A percentile compares a stretch with the other conserved stretches of the same genome.
Evolutionary conservation across 2,797 vertebrate species (phyloP).

Genomic region (Hydrocynus forskahlii): DNA sequence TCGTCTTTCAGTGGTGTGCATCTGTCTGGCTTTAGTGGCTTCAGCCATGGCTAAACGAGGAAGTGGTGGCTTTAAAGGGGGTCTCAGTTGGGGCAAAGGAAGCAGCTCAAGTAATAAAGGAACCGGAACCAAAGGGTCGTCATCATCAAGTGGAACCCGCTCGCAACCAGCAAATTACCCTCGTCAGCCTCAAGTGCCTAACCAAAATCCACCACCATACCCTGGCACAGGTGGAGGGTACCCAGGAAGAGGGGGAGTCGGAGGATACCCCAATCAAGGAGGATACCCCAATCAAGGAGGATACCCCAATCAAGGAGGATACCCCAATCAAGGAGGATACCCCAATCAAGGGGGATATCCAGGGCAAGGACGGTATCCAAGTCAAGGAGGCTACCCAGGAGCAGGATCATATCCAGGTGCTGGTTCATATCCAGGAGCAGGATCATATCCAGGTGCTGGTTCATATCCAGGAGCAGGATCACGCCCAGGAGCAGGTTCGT

Average conservation of each 20-base stretch:
- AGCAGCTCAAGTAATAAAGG: constrained; percentile 43
- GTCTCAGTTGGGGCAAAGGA: constrained; percentile 39
- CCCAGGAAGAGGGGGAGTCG: constrained; percentile 35
- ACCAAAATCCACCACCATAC: constrained; percentile 56
- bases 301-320: constrained; percentile 18
- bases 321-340: not conserved
- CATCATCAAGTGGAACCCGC: constrained; percentile 51
- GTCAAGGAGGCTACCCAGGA: constrained; percentile 27
- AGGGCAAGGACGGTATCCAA: constrained; percentile 32
- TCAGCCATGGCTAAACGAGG: constrained; percentile 31
- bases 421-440: constrained; percentile 45
- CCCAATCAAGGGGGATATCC: constrained; percentile 6
- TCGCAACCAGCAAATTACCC: constrained; percentile 52
- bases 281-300: constrained; percentile 52
- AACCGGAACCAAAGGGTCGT: constrained; percentile 31
- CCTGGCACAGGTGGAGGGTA: constrained; percentile 52
- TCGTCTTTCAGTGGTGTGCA: constrained; percentile 37
- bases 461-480: constrained; percentile 22
- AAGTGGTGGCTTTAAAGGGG: constrained; percentile 49
- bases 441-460: constrained; percentile 40
- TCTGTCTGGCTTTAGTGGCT: constrained; percentile 48
- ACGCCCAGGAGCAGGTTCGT: not conserved
- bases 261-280: constrained; percentile 20
- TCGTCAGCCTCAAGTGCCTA: constrained; percentile 58
- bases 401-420: not conserved